A percentile compares a stretch with the other conserved stretches of the same genome.
These are phyloP conservation scores for Ceriagrion tenellum DNA, from an alignment of 2,888 invertebrate genomes.

Conservation along the genomic window DNA sequence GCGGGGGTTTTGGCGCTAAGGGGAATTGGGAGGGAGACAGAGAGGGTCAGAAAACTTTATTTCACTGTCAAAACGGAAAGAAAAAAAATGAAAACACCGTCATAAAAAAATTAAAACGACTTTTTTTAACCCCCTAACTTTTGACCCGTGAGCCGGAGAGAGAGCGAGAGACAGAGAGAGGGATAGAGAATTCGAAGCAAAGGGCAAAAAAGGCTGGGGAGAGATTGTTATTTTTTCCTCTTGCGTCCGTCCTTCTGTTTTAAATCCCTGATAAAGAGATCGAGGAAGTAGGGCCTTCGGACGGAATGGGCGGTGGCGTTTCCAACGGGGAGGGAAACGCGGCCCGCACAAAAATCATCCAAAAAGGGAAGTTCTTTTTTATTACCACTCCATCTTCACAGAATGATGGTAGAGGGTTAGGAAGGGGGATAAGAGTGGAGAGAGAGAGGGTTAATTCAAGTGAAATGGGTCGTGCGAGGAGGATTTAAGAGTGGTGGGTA, in stretches of 20 bases:
- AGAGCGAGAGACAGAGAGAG: neutral
- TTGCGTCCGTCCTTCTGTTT: neutral
- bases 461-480: neutral
- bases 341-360: neutral
- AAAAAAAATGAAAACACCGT: neutral
- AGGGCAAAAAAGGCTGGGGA: neutral
- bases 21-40: neutral
- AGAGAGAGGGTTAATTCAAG: neutral
- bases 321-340: neutral
- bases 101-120: neutral
- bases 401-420: neutral
- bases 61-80: neutral
- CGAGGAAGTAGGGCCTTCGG: neutral
- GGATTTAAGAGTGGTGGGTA: too few species aligned
- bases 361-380: neutral
- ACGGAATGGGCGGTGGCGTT: neutral
- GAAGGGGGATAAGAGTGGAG: neutral
- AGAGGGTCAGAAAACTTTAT: neutral
- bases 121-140: neutral
- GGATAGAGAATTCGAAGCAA: neutral
- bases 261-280: slow-evolving; percentile 35
- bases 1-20: too few species aligned
- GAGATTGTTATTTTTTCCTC: neutral
- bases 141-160: neutral
- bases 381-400: neutral